Percentiles rank a stretch among this genome's conserved stretches.
phyloP scores from a whole-genome alignment of 35 echinoderm and acorn worm species.

The Diadema setosum region DNA sequence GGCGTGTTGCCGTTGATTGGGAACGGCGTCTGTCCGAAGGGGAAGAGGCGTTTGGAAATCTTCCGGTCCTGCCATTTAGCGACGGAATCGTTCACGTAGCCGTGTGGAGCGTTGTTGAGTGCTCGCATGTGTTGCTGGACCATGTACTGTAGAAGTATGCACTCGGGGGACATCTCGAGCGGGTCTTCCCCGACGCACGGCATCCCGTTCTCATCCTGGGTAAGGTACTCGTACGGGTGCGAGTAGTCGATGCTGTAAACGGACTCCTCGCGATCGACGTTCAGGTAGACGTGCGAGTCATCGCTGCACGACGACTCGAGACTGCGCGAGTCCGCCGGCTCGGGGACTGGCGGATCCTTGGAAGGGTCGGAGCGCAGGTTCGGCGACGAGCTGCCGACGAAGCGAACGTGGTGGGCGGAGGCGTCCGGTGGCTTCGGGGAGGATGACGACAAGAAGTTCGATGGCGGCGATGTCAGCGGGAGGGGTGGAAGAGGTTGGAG shows the following conservation, averaged over 20 bases:
- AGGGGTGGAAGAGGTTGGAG: neutral
- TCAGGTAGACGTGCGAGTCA: neutral
- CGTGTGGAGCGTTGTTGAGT: slow-evolving; percentile 7
- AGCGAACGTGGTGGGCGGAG: neutral
- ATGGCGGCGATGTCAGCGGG: neutral
- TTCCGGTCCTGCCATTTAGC: slow-evolving; percentile 11
- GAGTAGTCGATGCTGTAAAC: slow-evolving; percentile 22
- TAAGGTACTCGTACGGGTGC: neutral
- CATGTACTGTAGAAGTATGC: slow-evolving; percentile 10
- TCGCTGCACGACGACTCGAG: neutral
- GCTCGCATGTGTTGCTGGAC: slow-evolving; percentile 7
- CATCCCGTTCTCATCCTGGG: neutral
- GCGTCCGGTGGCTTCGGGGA: neutral
- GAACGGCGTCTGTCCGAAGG: neutral
- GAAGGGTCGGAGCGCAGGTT: neutral
- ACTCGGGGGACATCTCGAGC: neutral
- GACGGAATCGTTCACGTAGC: slow-evolving; percentile 1
- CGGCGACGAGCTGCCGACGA: neutral
- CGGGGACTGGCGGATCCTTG: neutral
- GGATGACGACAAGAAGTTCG: neutral
- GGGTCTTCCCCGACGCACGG: neutral
- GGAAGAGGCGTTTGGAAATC: neutral
- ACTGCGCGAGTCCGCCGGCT: neutral
- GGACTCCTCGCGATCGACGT: slow-evolving; percentile 5
- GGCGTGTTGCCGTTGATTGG: neutral